These are phyloP conservation scores for Thereva nobilitata DNA, from an alignment of 2,888 invertebrate species.

Conservation along the genomic window DNA sequence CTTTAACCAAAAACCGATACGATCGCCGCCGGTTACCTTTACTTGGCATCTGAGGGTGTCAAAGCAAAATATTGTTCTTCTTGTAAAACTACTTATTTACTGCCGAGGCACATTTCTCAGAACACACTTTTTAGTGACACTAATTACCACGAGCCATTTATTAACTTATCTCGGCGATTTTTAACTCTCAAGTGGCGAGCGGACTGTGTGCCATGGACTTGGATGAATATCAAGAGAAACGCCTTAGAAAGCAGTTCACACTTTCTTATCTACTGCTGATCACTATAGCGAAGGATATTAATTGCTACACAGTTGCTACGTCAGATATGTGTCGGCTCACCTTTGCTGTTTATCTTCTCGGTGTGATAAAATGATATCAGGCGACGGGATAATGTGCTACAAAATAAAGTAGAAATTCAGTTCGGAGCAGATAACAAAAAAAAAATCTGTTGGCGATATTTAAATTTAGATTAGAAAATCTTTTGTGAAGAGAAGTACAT, in stretches of 20 bases:
- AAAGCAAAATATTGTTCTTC: conserved; percentile 9
- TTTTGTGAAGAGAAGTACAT: too few species aligned
- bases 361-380: conserved; percentile 21
- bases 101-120: conserved; percentile 7
- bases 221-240: conserved; percentile 17
- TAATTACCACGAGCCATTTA: conserved; percentile 34
- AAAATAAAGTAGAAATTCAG: conserved; percentile 8
- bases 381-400: conserved; percentile 20
- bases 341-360: conserved; percentile 25
- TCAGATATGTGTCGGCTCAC: conserved; percentile 32
- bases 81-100: conserved; percentile 18
- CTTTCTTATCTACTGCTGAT: conserved; percentile 28
- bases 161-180: conserved; percentile 31
- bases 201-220: not conserved
- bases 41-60: not conserved
- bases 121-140: conserved; percentile 12
- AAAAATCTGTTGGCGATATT: too few species aligned
- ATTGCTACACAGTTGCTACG: conserved; percentile 34
- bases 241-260: conserved; percentile 34
- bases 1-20: too few species aligned
- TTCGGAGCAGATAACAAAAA: not conserved
- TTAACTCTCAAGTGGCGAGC: conserved; percentile 16
- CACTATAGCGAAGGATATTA: conserved; percentile 26
- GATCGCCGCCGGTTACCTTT: conserved; percentile 1
- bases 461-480: too few species aligned